These are phyloP conservation scores for Aplodontia rufa DNA, from an alignment of 2,113 vertebrate genomes.

Conservation along the genomic window DNA sequence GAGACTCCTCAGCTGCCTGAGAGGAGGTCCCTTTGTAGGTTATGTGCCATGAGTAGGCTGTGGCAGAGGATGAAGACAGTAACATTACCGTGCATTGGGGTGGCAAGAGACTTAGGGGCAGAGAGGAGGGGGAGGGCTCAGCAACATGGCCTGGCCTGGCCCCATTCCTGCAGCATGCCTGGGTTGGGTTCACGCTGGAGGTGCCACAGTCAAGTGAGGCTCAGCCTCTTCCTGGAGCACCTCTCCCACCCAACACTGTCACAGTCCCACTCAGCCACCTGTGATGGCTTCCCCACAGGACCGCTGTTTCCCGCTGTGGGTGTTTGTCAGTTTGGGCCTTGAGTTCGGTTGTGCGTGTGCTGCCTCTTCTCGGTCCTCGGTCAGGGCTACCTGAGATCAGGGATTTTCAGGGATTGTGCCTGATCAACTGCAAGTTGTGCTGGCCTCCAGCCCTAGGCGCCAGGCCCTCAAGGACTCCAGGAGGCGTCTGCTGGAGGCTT, in stretches of 20 bases:
- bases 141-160: not conserved
- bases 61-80: too few species aligned
- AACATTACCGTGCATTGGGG: fast-evolving
- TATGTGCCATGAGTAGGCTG: fast-evolving
- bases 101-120: not conserved
- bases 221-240: fast-evolving
- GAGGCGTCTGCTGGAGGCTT: not conserved
- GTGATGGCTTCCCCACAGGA: not conserved
- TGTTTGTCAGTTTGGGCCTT: not conserved
- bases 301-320: not conserved
- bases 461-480: fast-evolving
- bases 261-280: not conserved
- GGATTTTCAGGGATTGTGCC: not conserved
- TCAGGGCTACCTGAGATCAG: not conserved
- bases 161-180: fast-evolving
- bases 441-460: fast-evolving
- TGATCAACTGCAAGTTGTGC: not conserved
- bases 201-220: not conserved
- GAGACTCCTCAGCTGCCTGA: not conserved
- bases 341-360: not conserved
- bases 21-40: not conserved
- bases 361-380: not conserved
- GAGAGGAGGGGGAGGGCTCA: not conserved
- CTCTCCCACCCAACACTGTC: not conserved
- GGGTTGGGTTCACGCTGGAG: fast-evolving